Conservation (phyloP, 2,888 invertebrate species). For the Anoplius nigerrimus region DNA sequence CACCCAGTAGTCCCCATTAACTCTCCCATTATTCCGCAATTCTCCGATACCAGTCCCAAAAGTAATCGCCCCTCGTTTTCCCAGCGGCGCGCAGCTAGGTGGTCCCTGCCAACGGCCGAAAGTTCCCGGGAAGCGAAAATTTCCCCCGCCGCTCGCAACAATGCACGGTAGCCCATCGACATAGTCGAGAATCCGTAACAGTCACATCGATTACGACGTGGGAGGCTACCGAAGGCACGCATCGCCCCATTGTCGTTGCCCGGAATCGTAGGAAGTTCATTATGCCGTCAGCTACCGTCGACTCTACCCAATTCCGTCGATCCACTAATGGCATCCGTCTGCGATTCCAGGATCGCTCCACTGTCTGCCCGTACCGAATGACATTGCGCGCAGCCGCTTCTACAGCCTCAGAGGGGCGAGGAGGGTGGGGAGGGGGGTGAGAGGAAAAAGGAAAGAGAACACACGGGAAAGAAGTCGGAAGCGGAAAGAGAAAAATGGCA, state of each 20-base stretch:
- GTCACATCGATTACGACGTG: slow-evolving; percentile 45
- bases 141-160: slow-evolving; percentile 19
- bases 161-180: slow-evolving; percentile 29
- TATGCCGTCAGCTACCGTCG: slow-evolving; percentile 18
- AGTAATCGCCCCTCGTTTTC: no score
- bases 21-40: no score
- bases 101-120: slow-evolving; percentile 20
- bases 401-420: no score
- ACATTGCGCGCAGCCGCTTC: slow-evolving; percentile 40
- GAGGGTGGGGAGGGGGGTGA: slow-evolving; percentile 19
- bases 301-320: slow-evolving; percentile 5
- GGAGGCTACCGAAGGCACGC: slow-evolving; percentile 24
- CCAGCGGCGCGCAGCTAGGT: slow-evolving; percentile 17
- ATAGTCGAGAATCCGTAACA: slow-evolving; percentile 13
- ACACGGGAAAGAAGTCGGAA: slow-evolving; percentile 2
- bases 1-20: no score
- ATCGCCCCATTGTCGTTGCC: slow-evolving; percentile 14
- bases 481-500: neutral
- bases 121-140: slow-evolving; percentile 15
- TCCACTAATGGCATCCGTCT: no score
- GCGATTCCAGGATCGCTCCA: neutral
- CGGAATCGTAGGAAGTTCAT: slow-evolving; percentile 35
- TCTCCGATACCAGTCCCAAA: no score
- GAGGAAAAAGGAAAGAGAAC: slow-evolving; percentile 21
- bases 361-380: slow-evolving; percentile 44